phyloP scores from a whole-genome alignment of 53 echinoderm and acorn worm species.

The Echinometra lucunter region DNA sequence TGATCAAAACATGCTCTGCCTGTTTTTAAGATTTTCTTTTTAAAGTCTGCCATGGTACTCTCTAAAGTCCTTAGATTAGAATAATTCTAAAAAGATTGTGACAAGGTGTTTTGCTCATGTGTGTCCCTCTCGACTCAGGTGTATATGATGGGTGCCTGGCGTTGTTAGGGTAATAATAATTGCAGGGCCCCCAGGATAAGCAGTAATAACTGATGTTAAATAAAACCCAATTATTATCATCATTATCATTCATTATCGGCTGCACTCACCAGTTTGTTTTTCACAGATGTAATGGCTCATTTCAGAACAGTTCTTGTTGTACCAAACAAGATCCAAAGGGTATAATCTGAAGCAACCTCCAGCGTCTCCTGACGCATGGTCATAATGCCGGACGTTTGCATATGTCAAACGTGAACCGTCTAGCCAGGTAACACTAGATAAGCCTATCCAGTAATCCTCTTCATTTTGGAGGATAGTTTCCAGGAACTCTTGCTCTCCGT shows the following conservation, averaged over 20 bases:
- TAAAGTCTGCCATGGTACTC: too few relatives aligned
- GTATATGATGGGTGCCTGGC: too few relatives aligned
- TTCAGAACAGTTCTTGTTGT: not conserved
- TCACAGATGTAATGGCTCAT: not conserved
- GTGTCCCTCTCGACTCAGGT: too few relatives aligned
- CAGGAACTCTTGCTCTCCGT: not conserved
- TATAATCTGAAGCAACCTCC: not conserved
- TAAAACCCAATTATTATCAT: too few relatives aligned
- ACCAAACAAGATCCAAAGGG: not conserved
- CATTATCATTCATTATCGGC: not conserved
- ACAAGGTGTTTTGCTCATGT: too few relatives aligned
- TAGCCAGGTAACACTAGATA: not conserved
- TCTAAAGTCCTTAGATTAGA: too few relatives aligned
- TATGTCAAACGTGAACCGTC: not conserved
- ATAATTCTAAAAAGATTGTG: too few relatives aligned
- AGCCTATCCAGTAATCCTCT: not conserved
- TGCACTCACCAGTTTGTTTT: not conserved
- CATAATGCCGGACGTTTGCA: not conserved
- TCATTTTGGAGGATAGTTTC: not conserved
- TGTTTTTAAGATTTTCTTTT: too few relatives aligned
- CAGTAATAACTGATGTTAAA: too few relatives aligned
- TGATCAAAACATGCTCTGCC: too few relatives aligned
- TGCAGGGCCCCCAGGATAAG: too few relatives aligned
- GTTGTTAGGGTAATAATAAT: too few relatives aligned
- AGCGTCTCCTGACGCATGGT: not conserved